A percentile compares a stretch with the other conserved stretches of the same genome.
Evolutionary conservation across 1,140 invertebrate genomes (phyloP).

Genomic region (Mactra quadrangularis): DNA sequence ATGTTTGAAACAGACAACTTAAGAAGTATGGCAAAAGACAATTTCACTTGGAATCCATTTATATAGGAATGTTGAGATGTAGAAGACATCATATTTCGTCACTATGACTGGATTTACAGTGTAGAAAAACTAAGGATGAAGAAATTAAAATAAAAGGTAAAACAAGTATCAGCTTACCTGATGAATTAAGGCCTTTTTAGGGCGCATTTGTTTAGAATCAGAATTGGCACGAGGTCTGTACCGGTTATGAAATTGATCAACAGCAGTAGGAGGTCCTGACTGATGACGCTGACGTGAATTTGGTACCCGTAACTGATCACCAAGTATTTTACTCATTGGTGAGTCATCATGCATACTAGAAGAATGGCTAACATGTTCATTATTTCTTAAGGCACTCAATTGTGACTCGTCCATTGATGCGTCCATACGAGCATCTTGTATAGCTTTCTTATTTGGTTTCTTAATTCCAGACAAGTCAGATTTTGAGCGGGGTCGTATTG

Average conservation of each 20-base stretch:
- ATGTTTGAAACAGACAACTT: no score
- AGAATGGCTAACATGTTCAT: conserved; percentile 47
- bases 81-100: no score
- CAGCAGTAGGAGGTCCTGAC: conserved; percentile 70
- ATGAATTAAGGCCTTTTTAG: conserved; percentile 59
- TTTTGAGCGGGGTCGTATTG: conserved; percentile 92
- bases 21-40: no score
- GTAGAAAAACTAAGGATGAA: no score
- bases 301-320: conserved; percentile 72
- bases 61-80: no score
- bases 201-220: conserved; percentile 72
- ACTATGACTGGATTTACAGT: no score
- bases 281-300: conserved; percentile 66
- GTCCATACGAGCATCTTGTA: conserved; percentile 69
- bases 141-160: no score
- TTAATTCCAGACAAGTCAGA: conserved; percentile 87
- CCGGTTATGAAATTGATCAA: conserved; percentile 76
- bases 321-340: conserved; percentile 79
- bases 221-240: conserved; percentile 79
- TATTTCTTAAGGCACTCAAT: conserved; percentile 65
- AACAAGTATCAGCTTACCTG: conserved; percentile 61
- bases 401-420: conserved; percentile 77
- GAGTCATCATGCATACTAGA: conserved; percentile 57
- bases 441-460: conserved; percentile 75
- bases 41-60: no score